Percentiles rank a stretch among this genome's conserved stretches.
phyloP scores from a whole-genome alignment of 2,888 invertebrate genomes.

The Tinea semifulvella region DNA sequence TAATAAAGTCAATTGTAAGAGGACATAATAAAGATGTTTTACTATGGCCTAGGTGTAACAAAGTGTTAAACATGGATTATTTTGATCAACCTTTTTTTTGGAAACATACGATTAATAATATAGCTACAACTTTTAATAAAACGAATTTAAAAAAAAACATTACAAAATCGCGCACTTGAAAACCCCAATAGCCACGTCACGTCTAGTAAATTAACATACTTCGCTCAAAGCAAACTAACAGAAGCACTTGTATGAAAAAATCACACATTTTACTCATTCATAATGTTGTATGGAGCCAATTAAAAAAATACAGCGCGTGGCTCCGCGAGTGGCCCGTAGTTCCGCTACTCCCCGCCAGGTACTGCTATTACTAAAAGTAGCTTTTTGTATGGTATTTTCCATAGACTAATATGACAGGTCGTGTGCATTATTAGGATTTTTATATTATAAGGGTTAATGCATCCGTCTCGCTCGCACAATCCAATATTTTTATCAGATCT shows the following conservation, averaged over 20 bases:
- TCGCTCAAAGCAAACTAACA: slow-evolving; percentile 62
- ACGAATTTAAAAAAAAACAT: background rate
- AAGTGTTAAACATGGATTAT: no score
- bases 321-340: slow-evolving; percentile 53
- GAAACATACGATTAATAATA: no score
- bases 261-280: slow-evolving; percentile 60
- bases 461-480: no score
- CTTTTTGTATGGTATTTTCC: slow-evolving; percentile 3
- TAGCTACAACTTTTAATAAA: no score
- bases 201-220: slow-evolving; percentile 55
- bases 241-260: slow-evolving; percentile 30
- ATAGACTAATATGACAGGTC: no score
- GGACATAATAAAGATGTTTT: no score
- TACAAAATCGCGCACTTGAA: background rate
- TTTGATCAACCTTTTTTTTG: no score
- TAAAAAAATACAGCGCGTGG: slow-evolving; percentile 63
- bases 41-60: no score
- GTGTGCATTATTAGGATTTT: no score
- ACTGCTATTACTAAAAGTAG: slow-evolving; percentile 40
- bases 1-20: no score
- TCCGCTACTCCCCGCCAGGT: slow-evolving; percentile 60
- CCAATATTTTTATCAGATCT: no score
- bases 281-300: slow-evolving; percentile 57
- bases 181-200: background rate
- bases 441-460: no score